A percentile compares a stretch with the other conserved stretches of the same genome.
phyloP scores from a whole-genome alignment of 2,888 invertebrate genomes.

The Luffia ferchaultella region DNA sequence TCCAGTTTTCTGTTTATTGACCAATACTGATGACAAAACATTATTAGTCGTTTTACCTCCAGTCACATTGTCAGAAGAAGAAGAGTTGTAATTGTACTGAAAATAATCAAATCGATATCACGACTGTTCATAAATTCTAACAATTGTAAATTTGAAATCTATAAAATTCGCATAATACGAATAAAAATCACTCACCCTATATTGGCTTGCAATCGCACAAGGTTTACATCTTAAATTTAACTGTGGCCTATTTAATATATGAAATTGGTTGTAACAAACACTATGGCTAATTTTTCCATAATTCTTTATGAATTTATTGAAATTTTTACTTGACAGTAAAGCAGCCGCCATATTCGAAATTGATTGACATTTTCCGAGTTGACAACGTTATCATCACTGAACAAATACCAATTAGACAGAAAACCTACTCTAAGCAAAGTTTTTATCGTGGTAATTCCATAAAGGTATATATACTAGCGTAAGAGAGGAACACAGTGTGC shows the following conservation, averaged over 20 bases:
- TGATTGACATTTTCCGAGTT: conserved; percentile 5
- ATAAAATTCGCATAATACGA: too few relatives aligned
- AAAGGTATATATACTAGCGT: too few relatives aligned
- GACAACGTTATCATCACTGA: too few relatives aligned
- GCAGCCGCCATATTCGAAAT: conserved; percentile 48
- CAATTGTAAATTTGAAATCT: too few relatives aligned
- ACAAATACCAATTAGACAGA: too few relatives aligned
- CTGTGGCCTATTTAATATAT: conserved; percentile 38
- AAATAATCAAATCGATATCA: too few relatives aligned
- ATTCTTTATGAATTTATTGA: conserved; percentile 42
- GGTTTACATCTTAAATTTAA: conserved; percentile 35
- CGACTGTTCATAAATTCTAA: too few relatives aligned
- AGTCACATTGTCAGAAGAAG: conserved; percentile 9
- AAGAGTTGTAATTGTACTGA: not conserved
- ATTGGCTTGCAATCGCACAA: conserved; percentile 39
- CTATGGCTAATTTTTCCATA: conserved; percentile 36
- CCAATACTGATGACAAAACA: conserved; percentile 55
- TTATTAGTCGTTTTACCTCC: conserved; percentile 49
- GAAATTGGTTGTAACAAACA: conserved; percentile 24
- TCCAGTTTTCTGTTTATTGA: conserved; percentile 56
- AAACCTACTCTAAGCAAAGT: too few relatives aligned
- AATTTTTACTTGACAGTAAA: conserved; percentile 43
- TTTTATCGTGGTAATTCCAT: too few relatives aligned
- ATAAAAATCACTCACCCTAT: conserved; percentile 30
- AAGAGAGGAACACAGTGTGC: too few relatives aligned